A percentile compares a stretch with the other conserved stretches of the same genome.
These are phyloP conservation scores for Meloidogyne chitwoodi DNA, from an alignment of 1,140 invertebrate genomes.

Conservation along the genomic window DNA sequence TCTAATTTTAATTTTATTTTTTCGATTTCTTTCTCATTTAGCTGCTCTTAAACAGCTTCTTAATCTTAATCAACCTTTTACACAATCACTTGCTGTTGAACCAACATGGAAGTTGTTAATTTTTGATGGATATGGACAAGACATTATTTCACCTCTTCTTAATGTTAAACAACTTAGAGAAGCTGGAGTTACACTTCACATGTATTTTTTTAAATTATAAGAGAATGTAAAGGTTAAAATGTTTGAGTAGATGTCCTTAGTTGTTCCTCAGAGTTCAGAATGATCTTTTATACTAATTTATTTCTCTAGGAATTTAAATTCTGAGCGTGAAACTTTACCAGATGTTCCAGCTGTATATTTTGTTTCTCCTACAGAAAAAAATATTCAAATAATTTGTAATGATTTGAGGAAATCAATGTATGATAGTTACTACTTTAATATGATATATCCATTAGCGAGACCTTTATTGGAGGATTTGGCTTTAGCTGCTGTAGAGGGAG, in stretches of 20 bases:
- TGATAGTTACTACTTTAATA: conserved; percentile 92
- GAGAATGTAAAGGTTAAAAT: no score
- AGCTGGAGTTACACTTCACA: conserved; percentile 89
- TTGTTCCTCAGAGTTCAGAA: no score
- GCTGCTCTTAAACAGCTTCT: conserved; percentile 55
- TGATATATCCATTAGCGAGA: conserved; percentile 88
- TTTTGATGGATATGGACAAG: conserved; percentile 90
- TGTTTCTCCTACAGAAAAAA: conserved; percentile 92
- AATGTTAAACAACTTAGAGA: conserved; percentile 91
- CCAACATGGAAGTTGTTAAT: conserved; percentile 71
- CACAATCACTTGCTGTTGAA: conserved; percentile 45
- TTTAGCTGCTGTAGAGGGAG: conserved; percentile 77
- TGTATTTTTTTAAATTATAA: conserved; percentile 77
- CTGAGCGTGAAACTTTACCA: conserved; percentile 87
- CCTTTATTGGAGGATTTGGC: conserved; percentile 93
- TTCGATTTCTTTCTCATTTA: conserved; percentile 29
- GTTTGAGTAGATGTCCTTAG: no score
- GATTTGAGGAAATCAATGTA: conserved; percentile 82
- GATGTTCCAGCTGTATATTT: conserved; percentile 99
- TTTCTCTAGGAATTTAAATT: conserved; percentile 66
- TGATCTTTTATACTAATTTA: not conserved
- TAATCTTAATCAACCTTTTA: conserved; percentile 56
- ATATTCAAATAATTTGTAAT: conserved; percentile 78
- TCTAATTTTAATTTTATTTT: not conserved
- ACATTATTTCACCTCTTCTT: conserved; percentile 93